These are phyloP conservation scores for Aspidoscelis tigris DNA, from an alignment of 2,113 vertebrate genomes.

Conservation along the genomic window DNA sequence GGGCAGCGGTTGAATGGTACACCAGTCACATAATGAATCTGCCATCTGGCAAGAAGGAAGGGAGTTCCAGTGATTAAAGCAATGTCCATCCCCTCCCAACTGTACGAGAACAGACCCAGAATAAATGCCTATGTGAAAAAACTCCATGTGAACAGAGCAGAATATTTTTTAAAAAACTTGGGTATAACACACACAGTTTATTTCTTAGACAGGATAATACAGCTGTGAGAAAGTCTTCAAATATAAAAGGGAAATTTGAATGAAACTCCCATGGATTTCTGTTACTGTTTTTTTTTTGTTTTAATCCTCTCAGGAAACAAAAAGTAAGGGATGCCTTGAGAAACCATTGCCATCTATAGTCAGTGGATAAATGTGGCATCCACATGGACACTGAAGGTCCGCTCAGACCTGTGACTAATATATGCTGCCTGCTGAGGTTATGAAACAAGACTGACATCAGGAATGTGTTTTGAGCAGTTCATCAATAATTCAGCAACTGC, in stretches of 20 bases:
- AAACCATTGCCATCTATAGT: neutral
- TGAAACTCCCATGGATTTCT: neutral
- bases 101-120: too few relatives aligned
- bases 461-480: slow-evolving; percentile 43
- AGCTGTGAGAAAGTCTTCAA: neutral
- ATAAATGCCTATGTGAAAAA: too few relatives aligned
- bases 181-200: too few relatives aligned
- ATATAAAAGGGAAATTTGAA: neutral
- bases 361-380: neutral
- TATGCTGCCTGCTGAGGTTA: neutral
- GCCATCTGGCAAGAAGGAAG: too few relatives aligned
- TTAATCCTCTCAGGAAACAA: accelerated
- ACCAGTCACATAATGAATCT: too few relatives aligned
- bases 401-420: neutral
- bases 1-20: too few relatives aligned
- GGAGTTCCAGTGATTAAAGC: too few relatives aligned
- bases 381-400: neutral
- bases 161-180: too few relatives aligned
- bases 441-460: slow-evolving; percentile 11
- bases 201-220: too few relatives aligned
- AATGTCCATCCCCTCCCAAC: too few relatives aligned
- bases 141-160: too few relatives aligned
- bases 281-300: too few relatives aligned
- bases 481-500: slow-evolving; percentile 15
- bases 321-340: neutral